phyloP scores from a whole-genome alignment of 2,888 invertebrate genomes.

The Rhamphomyia laevipes region DNA sequence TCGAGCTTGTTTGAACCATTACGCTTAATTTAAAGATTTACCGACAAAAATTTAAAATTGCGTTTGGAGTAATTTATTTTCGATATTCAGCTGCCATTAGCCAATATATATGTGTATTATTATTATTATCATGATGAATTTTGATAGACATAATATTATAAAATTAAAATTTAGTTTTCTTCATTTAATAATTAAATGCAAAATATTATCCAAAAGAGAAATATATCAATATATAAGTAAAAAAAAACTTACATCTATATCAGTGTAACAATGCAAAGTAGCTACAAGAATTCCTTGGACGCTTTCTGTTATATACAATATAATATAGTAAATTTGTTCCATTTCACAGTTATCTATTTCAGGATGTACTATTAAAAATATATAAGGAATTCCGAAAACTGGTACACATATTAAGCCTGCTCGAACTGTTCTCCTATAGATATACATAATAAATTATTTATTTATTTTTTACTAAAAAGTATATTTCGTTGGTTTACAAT shows the following conservation, averaged over 20 bases:
- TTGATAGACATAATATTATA: too few relatives aligned
- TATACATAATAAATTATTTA: not conserved
- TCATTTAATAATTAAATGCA: too few relatives aligned
- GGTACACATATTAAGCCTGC: conserved; percentile 57
- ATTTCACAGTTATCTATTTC: conserved; percentile 39
- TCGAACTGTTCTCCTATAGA: conserved; percentile 47
- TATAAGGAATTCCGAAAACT: conserved; percentile 56
- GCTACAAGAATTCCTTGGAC: conserved; percentile 52
- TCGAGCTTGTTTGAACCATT: too few relatives aligned
- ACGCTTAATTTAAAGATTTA: too few relatives aligned
- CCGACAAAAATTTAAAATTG: too few relatives aligned
- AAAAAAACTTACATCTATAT: conserved; percentile 47
- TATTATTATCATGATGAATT: too few relatives aligned
- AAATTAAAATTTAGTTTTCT: too few relatives aligned
- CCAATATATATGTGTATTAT: too few relatives aligned
- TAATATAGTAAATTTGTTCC: conserved; percentile 47
- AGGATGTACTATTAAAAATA: conserved; percentile 47
- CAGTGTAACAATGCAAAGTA: conserved; percentile 52
- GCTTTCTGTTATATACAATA: conserved; percentile 47
- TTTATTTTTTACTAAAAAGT: not conserved
- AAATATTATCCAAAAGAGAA: too few relatives aligned
- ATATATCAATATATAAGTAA: too few relatives aligned
- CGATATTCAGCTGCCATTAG: too few relatives aligned
- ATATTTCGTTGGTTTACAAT: not conserved
- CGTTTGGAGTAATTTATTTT: too few relatives aligned